Evolutionary conservation across 2,113 vertebrate species (phyloP), one percentile per base, ranked within the genome.

Genomic region (Spermophilus dauricus): DNA sequence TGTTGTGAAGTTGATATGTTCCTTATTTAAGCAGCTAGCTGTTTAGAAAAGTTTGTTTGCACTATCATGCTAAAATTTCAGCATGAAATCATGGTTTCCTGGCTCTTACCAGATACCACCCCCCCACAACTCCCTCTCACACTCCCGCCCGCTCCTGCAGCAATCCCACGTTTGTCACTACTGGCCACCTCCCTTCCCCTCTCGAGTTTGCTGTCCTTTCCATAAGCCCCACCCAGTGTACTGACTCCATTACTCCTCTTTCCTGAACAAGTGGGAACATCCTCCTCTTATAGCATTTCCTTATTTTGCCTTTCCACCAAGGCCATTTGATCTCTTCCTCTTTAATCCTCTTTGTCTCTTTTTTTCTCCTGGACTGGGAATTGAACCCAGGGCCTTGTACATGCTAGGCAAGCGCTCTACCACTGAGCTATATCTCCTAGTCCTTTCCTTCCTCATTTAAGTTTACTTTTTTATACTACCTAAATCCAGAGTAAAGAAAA

Each of bases 151-250:
- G 8, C 45, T 45, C 45, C 45, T 45, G 45, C 48, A 51, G 37
- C 80, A 58, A 0, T 56, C 69, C 28, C 30, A 1, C 32, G 30
- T 53, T 51, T 56, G 8, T 18, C 20, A 11, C 34, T 24, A 0
- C 42, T 45, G 28, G 48, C 24, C 67, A 2, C 20, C 42, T 63
- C 18, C 7, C 42, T 22, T 70, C 8, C 4, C 5, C 45, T 70
- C 1, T 2, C 8, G 37, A 7, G 39, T 0, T 53, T 39, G 51
- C 28, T 9, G 3, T 10, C 24, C 22, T 24, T 22, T 17, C 34
- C 22, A 4, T 5, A 0, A 24, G 7, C 56, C 34, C 18, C 1
- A 0, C 37, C 65, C 13, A 17, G 37, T 5, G 18, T 4, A 4
- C 53, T 1, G 17, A 61, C 48, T 69, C 16, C 53, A 12, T 26